Evolutionary conservation across 2,888 invertebrate species (phyloP).

Genomic region (Cristatella mucedo): DNA sequence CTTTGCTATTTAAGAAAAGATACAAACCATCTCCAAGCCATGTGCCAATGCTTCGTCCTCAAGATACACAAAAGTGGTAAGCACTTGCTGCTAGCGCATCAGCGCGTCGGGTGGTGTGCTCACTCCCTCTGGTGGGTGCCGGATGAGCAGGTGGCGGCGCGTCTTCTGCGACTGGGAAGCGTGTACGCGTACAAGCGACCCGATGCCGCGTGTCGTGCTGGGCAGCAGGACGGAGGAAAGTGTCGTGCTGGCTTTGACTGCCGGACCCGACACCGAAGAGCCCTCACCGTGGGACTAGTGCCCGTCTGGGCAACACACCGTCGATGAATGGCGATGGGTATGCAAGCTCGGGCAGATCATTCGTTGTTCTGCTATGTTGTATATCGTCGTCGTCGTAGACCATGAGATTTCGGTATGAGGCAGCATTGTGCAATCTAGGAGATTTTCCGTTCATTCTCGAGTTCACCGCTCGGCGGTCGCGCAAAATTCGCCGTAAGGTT

Average conservation of each 20-base stretch:
- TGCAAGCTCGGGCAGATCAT: too few species aligned
- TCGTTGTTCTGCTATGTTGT: too few species aligned
- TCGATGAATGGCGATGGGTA: conserved; percentile 94
- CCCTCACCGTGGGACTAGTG: conserved; percentile 76
- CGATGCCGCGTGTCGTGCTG: conserved; percentile 45
- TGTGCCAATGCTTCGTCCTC: conserved; percentile 82
- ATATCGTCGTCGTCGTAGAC: too few species aligned
- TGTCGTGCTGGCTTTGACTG: conserved; percentile 79
- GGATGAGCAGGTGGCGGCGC: conserved; percentile 14
- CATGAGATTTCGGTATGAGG: too few species aligned
- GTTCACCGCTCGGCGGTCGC: too few species aligned
- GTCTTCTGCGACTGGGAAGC: conserved; percentile 64
- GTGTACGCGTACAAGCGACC: conserved; percentile 52
- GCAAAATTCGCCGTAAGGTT: too few species aligned
- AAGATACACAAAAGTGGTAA: conserved; percentile 91
- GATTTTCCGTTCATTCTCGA: too few species aligned
- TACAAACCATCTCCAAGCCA: conserved; percentile 89
- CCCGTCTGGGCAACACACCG: conserved; percentile 75
- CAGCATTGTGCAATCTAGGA: too few species aligned
- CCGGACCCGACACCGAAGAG: conserved; percentile 65
- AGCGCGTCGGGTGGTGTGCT: too few species aligned
- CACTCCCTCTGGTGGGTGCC: too few species aligned
- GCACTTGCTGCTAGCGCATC: too few species aligned
- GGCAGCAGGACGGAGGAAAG: conserved; percentile 60
- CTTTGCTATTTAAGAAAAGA: conserved; percentile 46